Evolutionary conservation across 2,797 vertebrate genomes (phyloP), one percentile per base, ranked within the genome.

Genomic region (Acrocephalus scirpaceus): DNA sequence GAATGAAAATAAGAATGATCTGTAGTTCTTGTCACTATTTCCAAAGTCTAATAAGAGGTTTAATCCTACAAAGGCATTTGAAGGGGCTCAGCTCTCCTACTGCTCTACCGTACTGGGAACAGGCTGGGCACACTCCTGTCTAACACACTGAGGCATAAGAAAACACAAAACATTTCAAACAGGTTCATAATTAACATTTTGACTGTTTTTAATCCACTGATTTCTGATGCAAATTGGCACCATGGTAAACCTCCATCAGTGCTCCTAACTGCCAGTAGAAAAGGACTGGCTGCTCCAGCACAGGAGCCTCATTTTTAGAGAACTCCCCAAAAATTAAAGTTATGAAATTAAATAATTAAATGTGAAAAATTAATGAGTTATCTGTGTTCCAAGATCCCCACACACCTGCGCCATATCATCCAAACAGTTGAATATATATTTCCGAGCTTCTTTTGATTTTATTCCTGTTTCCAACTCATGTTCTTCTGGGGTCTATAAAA

Each of bases 341-440:
- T 30, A 22, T 10, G 56, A 5, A 56, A 56, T 32, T 32, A 48
- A 27, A 62, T 22, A 56, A 56, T 32, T 32, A 48, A 27, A 62
- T 19, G 22, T 23, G 50, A 62, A 48, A 34, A 71, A 42, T 11
- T 13, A 16, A 58, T 2, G 38, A 40, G 42, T 48, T 66, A 26
- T 87, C 42, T 44, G 70, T 21, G 69, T 16, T 79, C 30, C 47
- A 19, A 76, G 72, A 32, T 23, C 38, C 45, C 51, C 74, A 85
- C 97, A 95, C 88, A 99, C 99, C 99, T 99, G 99, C 96, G 99
- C 99, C 99, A 99, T 99, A 92, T 99, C 99, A 97, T 99, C 99
- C 77, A 99, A 98, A 97, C 99, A 99, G 97, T 99, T 99, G 93
- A 99, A 99, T 96, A 99, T 99, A 86, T 99, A 99, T 97, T 99